phyloP scores from a whole-genome alignment of 2,113 vertebrate genomes.

The Bettongia penicillata region DNA sequence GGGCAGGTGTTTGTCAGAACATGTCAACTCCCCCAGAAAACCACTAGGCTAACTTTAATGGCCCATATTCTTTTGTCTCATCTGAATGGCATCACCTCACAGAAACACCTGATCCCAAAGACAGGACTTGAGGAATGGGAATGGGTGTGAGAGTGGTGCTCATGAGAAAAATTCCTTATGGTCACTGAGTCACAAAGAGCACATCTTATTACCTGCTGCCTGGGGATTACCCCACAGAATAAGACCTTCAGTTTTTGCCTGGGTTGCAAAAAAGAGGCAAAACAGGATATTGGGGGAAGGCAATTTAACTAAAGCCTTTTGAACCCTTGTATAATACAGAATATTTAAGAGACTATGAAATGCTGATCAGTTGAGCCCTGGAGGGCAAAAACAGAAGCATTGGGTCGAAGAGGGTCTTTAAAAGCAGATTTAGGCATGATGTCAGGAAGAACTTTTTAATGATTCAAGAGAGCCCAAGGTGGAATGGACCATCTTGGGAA shows the following conservation, averaged over 20 bases:
- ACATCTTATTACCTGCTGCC: not conserved
- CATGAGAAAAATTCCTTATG: not conserved
- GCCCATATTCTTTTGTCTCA: not conserved
- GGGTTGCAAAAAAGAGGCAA: not conserved
- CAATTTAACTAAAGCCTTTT: not conserved
- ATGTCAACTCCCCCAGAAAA: conserved; percentile 7
- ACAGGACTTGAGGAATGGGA: not conserved
- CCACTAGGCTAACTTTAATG: not conserved
- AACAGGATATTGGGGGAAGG: not conserved
- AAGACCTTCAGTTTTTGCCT: not conserved
- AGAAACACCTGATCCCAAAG: not conserved
- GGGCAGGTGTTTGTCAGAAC: conserved; percentile 28
- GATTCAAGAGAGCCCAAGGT: not conserved
- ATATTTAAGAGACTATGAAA: not conserved
- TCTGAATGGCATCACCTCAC: conserved; percentile 24
- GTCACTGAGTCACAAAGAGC: not conserved
- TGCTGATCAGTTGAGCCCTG: not conserved
- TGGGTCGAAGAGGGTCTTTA: not conserved
- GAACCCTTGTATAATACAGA: not conserved
- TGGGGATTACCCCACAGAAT: not conserved
- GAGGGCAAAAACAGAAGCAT: not conserved
- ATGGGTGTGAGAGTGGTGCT: not conserved
- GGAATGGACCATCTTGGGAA: not conserved
- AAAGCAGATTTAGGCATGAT: not conserved
- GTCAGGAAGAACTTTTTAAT: not conserved